Evolutionary conservation across 30 jellyfish, hydroid and myxozoan genomes (phyloP).

Genomic region (Mastigias papua): DNA sequence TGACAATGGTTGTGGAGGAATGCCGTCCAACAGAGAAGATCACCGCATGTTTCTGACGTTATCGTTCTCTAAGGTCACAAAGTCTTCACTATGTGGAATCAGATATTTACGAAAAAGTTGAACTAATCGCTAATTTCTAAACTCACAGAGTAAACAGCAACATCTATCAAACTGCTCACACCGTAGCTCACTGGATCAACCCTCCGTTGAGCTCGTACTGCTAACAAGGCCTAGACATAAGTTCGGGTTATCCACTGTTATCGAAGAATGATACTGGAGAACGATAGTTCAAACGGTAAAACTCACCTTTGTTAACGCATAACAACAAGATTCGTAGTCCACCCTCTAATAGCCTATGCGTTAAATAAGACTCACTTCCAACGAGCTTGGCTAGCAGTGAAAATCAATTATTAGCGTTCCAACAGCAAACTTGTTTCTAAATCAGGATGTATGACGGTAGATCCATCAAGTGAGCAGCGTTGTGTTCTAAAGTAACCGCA

Average conservation of each 20-base stretch:
- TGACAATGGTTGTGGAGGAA: constrained; percentile 49
- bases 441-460: constrained; percentile 84
- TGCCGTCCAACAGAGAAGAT: constrained; percentile 37
- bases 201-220: background rate
- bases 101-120: background rate
- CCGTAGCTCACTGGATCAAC: background rate
- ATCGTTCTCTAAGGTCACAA: background rate
- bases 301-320: constrained; percentile 34
- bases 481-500: constrained; percentile 11
- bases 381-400: background rate
- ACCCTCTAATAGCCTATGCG: background rate
- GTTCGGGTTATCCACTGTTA: background rate
- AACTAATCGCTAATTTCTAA: background rate
- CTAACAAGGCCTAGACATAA: constrained; percentile 15
- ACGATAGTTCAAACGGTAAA: background rate
- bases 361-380: background rate
- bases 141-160: background rate
- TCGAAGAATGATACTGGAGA: background rate
- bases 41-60: constrained; percentile 56
- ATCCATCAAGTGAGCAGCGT: constrained; percentile 89
- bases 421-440: constrained; percentile 67
- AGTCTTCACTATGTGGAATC: background rate
- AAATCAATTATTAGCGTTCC: constrained; percentile 27
- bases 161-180: background rate
- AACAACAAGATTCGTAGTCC: constrained; percentile 3